Percentiles rank a stretch among this genome's conserved stretches.
These are phyloP conservation scores for Euwallacea fornicatus DNA, from an alignment of 1,140 invertebrate genomes.

Conservation along the genomic window DNA sequence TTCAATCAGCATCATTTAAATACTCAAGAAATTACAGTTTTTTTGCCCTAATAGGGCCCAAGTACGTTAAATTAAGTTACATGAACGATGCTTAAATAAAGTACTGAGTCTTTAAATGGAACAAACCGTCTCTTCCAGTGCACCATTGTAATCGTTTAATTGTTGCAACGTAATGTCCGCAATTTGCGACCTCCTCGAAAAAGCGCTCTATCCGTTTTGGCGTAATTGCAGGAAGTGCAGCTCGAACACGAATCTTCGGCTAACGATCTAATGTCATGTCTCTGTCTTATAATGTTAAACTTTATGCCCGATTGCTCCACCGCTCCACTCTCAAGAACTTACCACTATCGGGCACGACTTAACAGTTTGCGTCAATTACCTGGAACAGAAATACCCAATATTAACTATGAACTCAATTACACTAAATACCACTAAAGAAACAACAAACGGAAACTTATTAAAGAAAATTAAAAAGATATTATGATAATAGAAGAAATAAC, in stretches of 20 bases:
- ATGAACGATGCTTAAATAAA: conserved; percentile 1
- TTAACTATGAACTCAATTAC: too few relatives aligned
- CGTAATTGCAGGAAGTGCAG: conserved; percentile 2
- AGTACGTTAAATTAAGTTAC: neutral
- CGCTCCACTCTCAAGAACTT: too few relatives aligned
- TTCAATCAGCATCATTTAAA: too few relatives aligned
- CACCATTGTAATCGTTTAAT: conserved; percentile 7
- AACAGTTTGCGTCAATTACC: too few relatives aligned
- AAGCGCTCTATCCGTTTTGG: neutral
- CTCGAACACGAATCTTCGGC: neutral
- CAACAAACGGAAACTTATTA: too few relatives aligned
- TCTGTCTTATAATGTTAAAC: neutral
- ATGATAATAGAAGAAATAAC: too few relatives aligned
- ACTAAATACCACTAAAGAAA: too few relatives aligned
- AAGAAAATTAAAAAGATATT: too few relatives aligned
- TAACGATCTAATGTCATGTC: conserved; percentile 2
- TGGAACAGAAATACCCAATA: too few relatives aligned
- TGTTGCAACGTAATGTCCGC: neutral
- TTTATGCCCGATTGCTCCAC: neutral
- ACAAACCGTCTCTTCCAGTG: neutral
- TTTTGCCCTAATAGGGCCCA: neutral
- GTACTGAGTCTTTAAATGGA: conserved; percentile 1
- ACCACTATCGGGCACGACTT: too few relatives aligned
- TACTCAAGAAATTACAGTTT: too few relatives aligned
- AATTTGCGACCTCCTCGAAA: conserved; percentile 4